Evolutionary conservation across 1,140 invertebrate species (phyloP), one percentile per base, ranked within the genome.

Genomic region (Watersipora subatra): DNA sequence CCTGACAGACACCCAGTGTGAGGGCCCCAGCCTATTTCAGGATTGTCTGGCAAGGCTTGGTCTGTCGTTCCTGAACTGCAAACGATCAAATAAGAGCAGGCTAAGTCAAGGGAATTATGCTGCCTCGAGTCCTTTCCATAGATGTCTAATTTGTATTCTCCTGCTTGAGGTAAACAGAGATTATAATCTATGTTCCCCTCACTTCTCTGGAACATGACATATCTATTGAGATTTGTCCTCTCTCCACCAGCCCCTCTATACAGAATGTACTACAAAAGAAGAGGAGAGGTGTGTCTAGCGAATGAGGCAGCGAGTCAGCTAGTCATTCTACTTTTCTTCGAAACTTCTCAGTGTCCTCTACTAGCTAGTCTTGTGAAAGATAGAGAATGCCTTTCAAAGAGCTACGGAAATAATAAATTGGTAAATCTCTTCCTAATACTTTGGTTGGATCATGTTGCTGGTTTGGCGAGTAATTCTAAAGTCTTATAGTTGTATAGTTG

Each of bases 11-110:
- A n/a, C 7, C 34, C 34, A 7, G 34, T 46, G 7, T 46, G 7
- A 7, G 75, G 74, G 61, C 76, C 76, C 76, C 76, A 78, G 19
- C 76, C 76, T 20, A 76, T 68, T 0, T 69, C 69, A 0, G 76
- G 75, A 29, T 70, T 71, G 65, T 77, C 74, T 2, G 76, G 76
- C 30, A 77, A 63, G 2, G 74, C 74, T 34, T 73, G 57, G 64
- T 76, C 72, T 26, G 68, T 22, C 22, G 22, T 12, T 17, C 58
- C 58, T 17, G 27, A 12, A 7, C 7, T 22, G 62, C 75, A 76
- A 34, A 71, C 58, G 28, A 78, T 76, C 25, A 78, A 64, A 67
- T 78, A 78, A 2, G 76, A 73, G 66, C 74, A 76, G 12, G 69
- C 69, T 46, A 78, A 66, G 63, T 76, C 75, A 69, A 76, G 73